Evolutionary conservation across 92 coral and sea anemone genomes (phyloP).

Genomic region (Phenganax subtilis): DNA sequence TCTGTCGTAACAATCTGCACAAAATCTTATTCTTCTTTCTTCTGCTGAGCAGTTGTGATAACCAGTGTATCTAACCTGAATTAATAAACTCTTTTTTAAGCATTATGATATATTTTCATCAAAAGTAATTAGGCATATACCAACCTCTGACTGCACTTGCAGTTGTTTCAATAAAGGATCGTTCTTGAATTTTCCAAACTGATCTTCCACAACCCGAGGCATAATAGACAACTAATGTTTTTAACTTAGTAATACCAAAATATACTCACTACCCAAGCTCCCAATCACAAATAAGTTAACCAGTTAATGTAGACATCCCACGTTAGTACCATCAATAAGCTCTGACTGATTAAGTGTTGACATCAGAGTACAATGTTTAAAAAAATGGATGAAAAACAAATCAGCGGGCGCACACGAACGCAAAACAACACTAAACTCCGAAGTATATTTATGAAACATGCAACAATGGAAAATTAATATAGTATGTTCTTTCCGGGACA

Average conservation of each 20-base stretch:
- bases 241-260: too few species aligned
- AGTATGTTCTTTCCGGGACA: slow-evolving; percentile 5
- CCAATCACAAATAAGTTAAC: too few species aligned
- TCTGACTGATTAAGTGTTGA: background rate
- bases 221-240: background rate
- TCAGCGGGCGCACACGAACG: background rate
- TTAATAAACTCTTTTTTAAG: background rate
- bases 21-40: slow-evolving; percentile 24
- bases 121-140: background rate
- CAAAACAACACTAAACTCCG: background rate
- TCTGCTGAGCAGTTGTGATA: slow-evolving; percentile 11
- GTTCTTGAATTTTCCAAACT: slow-evolving; percentile 15
- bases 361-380: background rate
- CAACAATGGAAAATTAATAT: background rate
- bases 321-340: too few species aligned
- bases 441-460: background rate
- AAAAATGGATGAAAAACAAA: background rate
- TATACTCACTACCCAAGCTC: too few species aligned
- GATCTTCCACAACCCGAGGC: slow-evolving; percentile 37
- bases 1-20: slow-evolving; percentile 32
- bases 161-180: slow-evolving; percentile 20
- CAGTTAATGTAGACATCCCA: too few species aligned
- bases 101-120: background rate
- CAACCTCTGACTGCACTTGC: slow-evolving; percentile 21
- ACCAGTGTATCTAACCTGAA: slow-evolving; percentile 29